Evolutionary conservation across 2,797 vertebrate genomes (phyloP), one percentile per base, ranked within the genome.

Genomic region (Spea hammondii): DNA sequence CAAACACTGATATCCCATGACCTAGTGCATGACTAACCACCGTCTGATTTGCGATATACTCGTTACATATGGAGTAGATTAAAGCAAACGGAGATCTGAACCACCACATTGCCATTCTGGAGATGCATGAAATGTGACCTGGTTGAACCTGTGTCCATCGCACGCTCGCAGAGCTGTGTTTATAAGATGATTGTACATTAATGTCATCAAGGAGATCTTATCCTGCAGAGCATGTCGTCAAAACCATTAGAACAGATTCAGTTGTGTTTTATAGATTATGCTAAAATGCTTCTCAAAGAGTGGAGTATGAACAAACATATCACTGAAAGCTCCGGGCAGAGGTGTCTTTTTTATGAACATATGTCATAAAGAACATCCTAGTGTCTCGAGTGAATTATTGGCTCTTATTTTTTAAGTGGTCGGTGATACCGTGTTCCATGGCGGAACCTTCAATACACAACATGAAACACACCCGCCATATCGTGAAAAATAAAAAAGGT

Each of bases 401-500:
- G 55, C n/a, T 44, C 51, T 86, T 53, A 67, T 79, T 70, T 53
- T 57, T 62, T 70, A 54, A 17, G 66, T 46, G 64, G 64, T 73
- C 70, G 44, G 12, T 47, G 46, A 65, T 65, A 44, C 45, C 44
- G 6, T 68, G 59, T 72, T 65, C 32, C 13, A 70, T 64, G 55
- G 57, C 59, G 60, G 50, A 78, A 17, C 10, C 65, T 46, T 77
- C 57, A 12, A 32, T 72, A 72, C 32, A 6, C 8, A 51, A 12
- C 50, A 45, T 44, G 59, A 65, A 9, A 47, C 44, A 65, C n/a
- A 73, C 65, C 12, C 59, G 6, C 55, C 65, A 72, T 66, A 65
- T 59, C 50, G 54, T 78, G 88, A 84, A 86, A 84, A 87, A 86
- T 84, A 88, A 85, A 64, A 70, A 45, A 57, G 45, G 50, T 86